phyloP scores from a whole-genome alignment of 2,888 invertebrate genomes.

The Sturmia bella region DNA sequence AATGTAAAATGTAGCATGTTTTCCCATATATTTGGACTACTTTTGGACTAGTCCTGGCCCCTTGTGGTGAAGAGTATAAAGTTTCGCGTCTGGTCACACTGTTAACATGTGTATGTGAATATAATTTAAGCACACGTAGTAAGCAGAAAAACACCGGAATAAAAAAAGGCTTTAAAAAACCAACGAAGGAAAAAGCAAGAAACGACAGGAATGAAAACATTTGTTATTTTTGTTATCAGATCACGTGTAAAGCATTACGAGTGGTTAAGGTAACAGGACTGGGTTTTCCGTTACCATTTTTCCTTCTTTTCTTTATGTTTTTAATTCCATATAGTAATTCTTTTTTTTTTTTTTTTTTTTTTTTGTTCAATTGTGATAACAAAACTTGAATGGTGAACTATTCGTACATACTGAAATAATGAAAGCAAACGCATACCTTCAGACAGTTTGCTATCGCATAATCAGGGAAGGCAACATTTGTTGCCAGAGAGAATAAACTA shows the following conservation, averaged over 20 bases:
- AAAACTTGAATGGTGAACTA: not conserved
- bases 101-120: conserved; percentile 39
- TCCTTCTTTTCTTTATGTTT: not conserved
- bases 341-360: not conserved
- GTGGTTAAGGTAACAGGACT: conserved; percentile 45
- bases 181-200: conserved; percentile 1
- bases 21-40: no score
- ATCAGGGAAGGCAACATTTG: not conserved
- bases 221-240: conserved; percentile 71
- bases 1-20: no score
- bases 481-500: not conserved
- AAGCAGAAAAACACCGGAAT: conserved; percentile 30
- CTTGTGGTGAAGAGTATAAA: no score
- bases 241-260: conserved; percentile 69
- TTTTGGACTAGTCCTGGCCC: no score
- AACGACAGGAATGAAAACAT: conserved; percentile 46
- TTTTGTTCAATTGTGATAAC: conserved; percentile 11
- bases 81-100: not conserved
- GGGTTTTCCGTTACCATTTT: conserved; percentile 1
- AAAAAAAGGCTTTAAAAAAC: conserved; percentile 44
- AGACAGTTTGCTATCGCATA: not conserved
- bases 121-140: conserved; percentile 39
- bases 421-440: conserved; percentile 14
- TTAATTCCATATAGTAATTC: not conserved
- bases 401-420: conserved; percentile 7